These are phyloP conservation scores for Microcebus griseorufus DNA, from an alignment of 2,113 vertebrate species.

Conservation along the genomic window DNA sequence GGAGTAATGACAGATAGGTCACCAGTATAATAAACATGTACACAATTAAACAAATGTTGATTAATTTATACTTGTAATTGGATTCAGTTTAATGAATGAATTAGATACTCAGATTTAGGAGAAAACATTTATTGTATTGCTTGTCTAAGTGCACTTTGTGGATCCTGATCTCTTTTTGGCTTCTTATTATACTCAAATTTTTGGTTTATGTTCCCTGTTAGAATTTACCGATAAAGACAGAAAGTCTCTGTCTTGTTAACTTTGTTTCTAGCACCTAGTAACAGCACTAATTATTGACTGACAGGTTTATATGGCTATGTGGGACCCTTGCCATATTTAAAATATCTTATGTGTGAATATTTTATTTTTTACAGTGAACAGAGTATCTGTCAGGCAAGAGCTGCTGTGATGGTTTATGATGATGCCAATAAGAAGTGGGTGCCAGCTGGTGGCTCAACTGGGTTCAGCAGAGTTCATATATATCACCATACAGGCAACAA, in stretches of 20 bases:
- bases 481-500: constrained; percentile 99
- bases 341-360: constrained; percentile 22
- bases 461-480: constrained; percentile 99
- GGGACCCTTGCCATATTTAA: background rate
- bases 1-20: background rate
- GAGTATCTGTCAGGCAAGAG: constrained; percentile 99
- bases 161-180: background rate
- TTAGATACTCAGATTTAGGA: background rate
- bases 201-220: background rate
- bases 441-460: constrained; percentile 96
- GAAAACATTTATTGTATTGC: background rate
- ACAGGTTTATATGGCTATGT: background rate
- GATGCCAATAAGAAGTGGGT: constrained; percentile 99
- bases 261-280: background rate
- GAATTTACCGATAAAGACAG: background rate
- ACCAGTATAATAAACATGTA: background rate
- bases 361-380: constrained; percentile 91
- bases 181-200: background rate
- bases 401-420: constrained; percentile 99
- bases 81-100: background rate
- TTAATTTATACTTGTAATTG: background rate
- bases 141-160: background rate
- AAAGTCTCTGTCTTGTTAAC: background rate
- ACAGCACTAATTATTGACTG: background rate
- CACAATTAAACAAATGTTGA: background rate